These are phyloP conservation scores for Conus ventricosus DNA, from an alignment of 1,140 invertebrate genomes.

Conservation along the genomic window DNA sequence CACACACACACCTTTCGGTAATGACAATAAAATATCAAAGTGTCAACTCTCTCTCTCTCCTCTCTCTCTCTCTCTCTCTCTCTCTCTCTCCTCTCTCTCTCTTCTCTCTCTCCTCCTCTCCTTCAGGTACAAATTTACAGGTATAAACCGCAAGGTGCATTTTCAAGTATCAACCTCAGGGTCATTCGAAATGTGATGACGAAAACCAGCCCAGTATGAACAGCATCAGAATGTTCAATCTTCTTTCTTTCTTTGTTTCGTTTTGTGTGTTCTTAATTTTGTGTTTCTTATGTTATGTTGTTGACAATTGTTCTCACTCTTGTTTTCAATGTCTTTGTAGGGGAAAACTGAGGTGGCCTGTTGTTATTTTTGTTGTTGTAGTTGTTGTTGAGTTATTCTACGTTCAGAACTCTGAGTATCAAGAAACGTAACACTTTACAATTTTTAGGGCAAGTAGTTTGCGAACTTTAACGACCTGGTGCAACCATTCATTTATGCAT, in stretches of 20 bases:
- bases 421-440: no score
- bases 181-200: constrained; percentile 66
- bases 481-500: no score
- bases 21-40: no score
- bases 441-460: no score
- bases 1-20: no score
- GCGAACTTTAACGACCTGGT: no score
- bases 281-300: constrained; percentile 34
- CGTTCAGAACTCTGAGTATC: no score
- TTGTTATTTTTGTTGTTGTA: not conserved
- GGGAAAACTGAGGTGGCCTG: not conserved
- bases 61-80: not conserved
- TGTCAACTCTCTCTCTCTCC: no score
- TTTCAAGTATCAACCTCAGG: constrained; percentile 98
- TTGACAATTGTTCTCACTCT: not conserved
- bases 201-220: not conserved
- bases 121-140: constrained; percentile 97
- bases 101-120: not conserved
- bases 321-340: not conserved
- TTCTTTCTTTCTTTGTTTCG: not conserved
- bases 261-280: constrained; percentile 1
- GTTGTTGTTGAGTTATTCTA: not conserved
- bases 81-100: not conserved
- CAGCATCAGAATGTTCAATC: constrained; percentile 20
- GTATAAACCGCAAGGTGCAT: constrained; percentile 99